Evolutionary conservation across 2,888 invertebrate species (phyloP), one percentile per base, ranked within the genome.

Genomic region (Oligia latruncula): DNA sequence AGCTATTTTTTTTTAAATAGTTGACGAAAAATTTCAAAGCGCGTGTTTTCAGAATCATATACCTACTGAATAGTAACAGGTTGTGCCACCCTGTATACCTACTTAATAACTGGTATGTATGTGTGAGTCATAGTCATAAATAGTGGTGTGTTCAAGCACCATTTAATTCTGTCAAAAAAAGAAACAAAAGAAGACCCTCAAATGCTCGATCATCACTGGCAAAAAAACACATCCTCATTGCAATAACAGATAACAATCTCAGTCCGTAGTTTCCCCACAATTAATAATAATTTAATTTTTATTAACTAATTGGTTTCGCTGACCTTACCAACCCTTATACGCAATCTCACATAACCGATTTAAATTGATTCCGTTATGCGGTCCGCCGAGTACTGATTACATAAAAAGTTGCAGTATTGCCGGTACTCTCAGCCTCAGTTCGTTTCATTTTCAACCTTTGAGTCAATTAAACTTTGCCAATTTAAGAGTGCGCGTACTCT

Each of bases 391-490:
- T 91, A 91, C 90, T 80, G 91, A 90, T 89, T 88, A 90, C 93
- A 94, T 90, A 95, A 95, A 95, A 95, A 94, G 92, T 92, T 89
- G 93, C 91, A 89, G 87, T 83, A 71, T 74, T 87, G 86, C 86
- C 88, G 87, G 89, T 83, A 81, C 86, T 84, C 88, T n/a, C 60
- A 71, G 88, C 86, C 55, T 90, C 90, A 90, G 89, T 91, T 90
- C 93, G 94, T 92, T 95, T 95, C 95, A 96, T 96, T 96, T 96
- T 94, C 93, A 96, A 94, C 94, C 95, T 95, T 94, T 93, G 94
- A 96, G 95, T 95, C 96, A 96, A 97, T 97, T 97, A 97, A 96
- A 95, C 95, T 93, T 95, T 91, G 95, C 95, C 96, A 95, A 96
- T 96, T 96, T 96, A 95, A 96, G 96, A 94, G 94, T 93, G 92